Evolutionary conservation across 2,888 invertebrate species (phyloP).

Genomic region (Scaptomyza polygonia): DNA sequence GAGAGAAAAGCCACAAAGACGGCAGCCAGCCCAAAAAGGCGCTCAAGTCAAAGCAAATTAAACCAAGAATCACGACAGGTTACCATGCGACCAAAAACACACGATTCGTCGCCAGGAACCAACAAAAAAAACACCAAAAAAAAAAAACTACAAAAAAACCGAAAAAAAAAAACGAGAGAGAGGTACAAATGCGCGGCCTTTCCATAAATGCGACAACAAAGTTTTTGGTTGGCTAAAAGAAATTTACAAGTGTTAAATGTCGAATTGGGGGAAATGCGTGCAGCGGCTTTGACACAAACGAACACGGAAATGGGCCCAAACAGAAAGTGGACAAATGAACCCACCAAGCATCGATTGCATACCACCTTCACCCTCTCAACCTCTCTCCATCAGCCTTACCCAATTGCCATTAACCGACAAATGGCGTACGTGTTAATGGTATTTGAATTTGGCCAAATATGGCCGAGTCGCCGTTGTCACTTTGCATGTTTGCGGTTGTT

Average conservation of each 20-base stretch:
- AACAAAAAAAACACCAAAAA: conserved; percentile 2
- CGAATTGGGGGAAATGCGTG: conserved; percentile 78
- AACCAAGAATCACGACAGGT: conserved; percentile 82
- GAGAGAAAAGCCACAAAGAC: conserved; percentile 39
- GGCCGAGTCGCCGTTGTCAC: conserved; percentile 75
- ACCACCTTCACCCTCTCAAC: background rate
- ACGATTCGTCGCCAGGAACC: conserved; percentile 47
- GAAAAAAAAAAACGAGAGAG: background rate
- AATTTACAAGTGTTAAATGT: conserved; percentile 81
- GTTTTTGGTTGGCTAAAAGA: conserved; percentile 56
- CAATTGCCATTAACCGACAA: conserved; percentile 53
- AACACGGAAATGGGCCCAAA: conserved; percentile 65
- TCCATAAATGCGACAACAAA: conserved; percentile 62
- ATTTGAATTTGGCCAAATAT: conserved; percentile 84
- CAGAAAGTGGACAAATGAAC: conserved; percentile 63
- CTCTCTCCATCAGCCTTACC: too few relatives aligned
- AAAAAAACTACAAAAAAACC: background rate
- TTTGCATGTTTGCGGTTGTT: conserved; percentile 71
- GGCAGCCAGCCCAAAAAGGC: conserved; percentile 69
- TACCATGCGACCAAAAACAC: conserved; percentile 72
- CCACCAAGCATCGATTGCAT: conserved; percentile 43
- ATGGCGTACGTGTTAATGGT: conserved; percentile 83
- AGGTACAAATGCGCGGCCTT: conserved; percentile 32
- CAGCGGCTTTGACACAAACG: conserved; percentile 75
- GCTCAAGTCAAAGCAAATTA: conserved; percentile 82